Evolutionary conservation across 2,797 vertebrate species (phyloP).

Genomic region (Menidia menidia): DNA sequence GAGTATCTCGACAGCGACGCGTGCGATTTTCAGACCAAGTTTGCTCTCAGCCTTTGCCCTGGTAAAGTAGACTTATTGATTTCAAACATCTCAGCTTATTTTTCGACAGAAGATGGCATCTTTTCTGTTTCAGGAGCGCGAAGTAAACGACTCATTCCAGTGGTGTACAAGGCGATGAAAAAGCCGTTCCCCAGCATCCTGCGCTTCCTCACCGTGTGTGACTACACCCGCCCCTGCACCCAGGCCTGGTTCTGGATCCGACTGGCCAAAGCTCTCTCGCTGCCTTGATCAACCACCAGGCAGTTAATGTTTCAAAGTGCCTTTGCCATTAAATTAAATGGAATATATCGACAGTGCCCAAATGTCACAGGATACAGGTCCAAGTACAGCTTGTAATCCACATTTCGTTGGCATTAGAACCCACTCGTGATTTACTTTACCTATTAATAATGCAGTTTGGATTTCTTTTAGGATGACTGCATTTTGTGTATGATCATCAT

Average conservation of each 20-base stretch:
- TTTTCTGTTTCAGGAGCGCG: constrained; percentile 85
- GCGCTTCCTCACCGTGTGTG: constrained; percentile 93
- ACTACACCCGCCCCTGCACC: constrained; percentile 94
- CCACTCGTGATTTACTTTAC: not conserved
- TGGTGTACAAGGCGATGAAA: constrained; percentile 92
- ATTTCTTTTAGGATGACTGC: constrained; percentile 10
- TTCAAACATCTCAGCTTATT: not conserved
- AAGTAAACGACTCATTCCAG: constrained; percentile 92
- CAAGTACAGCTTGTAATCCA: constrained; percentile 10
- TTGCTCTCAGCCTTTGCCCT: constrained; percentile 95
- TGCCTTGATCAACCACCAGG: constrained; percentile 39
- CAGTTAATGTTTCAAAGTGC: constrained; percentile 1
- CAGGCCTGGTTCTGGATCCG: constrained; percentile 95
- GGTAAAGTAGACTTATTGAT: constrained; percentile 76
- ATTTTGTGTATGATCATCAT: constrained; percentile 9
- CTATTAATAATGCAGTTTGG: constrained; percentile 5
- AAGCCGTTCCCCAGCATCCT: constrained; percentile 94
- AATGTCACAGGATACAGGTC: constrained; percentile 3
- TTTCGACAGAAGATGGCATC: not conserved
- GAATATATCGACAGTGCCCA: constrained; percentile 11
- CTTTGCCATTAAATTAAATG: constrained; percentile 19
- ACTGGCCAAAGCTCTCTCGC: constrained; percentile 85
- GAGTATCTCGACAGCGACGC: constrained; percentile 94
- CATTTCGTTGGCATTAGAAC: constrained; percentile 5
- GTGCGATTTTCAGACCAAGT: constrained; percentile 99